Percentiles rank a stretch among this genome's conserved stretches.
phyloP scores from a whole-genome alignment of 2,797 vertebrate species.

The Muscicapa striata region DNA sequence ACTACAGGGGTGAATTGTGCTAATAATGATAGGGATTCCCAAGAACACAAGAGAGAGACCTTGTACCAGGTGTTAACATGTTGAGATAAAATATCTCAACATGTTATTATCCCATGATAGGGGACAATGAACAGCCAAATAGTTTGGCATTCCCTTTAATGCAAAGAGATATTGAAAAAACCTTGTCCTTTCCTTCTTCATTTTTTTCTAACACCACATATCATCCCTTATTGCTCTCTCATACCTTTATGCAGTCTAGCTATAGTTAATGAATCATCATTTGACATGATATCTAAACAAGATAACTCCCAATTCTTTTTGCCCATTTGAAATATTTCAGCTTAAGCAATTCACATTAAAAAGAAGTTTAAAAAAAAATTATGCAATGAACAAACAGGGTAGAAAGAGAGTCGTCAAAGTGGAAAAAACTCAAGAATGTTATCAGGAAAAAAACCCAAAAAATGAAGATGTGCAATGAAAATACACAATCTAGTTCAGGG shows the following conservation, averaged over 20 bases:
- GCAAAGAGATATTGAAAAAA: not conserved
- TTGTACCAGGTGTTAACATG: rapidly evolving
- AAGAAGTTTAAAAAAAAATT: not conserved
- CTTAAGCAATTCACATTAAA: not conserved
- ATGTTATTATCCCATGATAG: too few species aligned
- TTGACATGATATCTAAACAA: conserved; percentile 11
- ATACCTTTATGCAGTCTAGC: not conserved
- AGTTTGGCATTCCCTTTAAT: not conserved
- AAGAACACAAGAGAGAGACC: not conserved
- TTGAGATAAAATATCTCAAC: not conserved
- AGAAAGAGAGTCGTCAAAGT: not conserved
- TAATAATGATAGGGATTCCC: not conserved
- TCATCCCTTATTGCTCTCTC: not conserved
- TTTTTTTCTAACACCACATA: not conserved
- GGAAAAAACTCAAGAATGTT: not conserved
- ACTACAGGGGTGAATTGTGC: not conserved
- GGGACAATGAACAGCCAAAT: not conserved
- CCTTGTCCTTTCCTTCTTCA: not conserved
- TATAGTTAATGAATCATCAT: conserved; percentile 10
- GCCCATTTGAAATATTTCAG: not conserved
- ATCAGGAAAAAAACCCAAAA: rapidly evolving
- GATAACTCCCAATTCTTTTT: not conserved
- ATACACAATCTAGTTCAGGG: not conserved
- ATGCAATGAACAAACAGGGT: not conserved
- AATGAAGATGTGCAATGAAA: not conserved